Evolutionary conservation across 2,888 invertebrate genomes (phyloP), one percentile per base, ranked within the genome.

Genomic region (Ectemnius continuus): DNA sequence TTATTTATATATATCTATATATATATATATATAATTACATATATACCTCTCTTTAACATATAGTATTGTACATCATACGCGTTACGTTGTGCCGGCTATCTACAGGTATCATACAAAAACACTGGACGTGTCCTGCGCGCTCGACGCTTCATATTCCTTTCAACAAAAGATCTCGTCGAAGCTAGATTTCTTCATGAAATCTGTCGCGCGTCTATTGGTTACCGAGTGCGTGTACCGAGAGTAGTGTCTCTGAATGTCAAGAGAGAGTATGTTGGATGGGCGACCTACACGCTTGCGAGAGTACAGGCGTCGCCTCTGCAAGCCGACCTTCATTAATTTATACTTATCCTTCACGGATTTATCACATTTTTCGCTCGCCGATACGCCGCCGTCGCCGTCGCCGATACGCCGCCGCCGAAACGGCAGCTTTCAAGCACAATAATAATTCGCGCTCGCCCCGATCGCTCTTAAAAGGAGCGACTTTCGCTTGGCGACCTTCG

Each of bases 21-120:
- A 80, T 86, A 76, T 80, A 74, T 82, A 68, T 85, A 78, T 81
- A 81, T 80, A 80, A 76, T 70, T 78, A 75, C 78, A 78, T 81
- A 76, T 81, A 84, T 80, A 88, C 78, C 85, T 88, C 86, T 88
- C 85, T 88, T 84, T 84, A 87, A 89, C 87, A 88, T 84, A 85
- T 86, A 87, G 85, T 87, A 88, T 86, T 85, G 87, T 88, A 89
- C 89, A 86, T 86, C 79, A 85, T 88, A 86, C 85, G 86, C 86
- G 80, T 85, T 86, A 86, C 79, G 84, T 83, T 84, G 87, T 88
- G 88, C 87, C 36, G 83, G 84, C 87, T 90, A 90, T 90, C 90
- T 90, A 90, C 90, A 90, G 80, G 78, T 90, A 89, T 89, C 65
- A 88, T 89, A 90, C 90, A 89, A 89, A 85, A 85, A 84, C 80